Evolutionary conservation across 1,140 invertebrate species (phyloP).

Genomic region (Trinorchestia longiramus): DNA sequence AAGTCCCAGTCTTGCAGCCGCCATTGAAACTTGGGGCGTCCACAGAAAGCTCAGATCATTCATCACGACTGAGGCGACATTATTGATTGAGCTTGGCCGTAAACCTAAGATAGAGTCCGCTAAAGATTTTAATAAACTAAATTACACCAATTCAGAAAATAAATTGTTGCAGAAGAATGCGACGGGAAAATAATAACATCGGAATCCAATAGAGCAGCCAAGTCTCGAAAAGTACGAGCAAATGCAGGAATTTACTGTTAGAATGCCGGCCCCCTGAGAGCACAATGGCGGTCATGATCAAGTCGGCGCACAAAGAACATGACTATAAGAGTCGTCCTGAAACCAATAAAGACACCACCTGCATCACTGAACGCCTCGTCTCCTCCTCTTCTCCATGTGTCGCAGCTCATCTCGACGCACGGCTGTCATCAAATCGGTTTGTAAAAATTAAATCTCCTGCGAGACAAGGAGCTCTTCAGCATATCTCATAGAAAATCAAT

Average conservation of each 20-base stretch:
- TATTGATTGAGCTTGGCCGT: neutral
- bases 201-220: neutral
- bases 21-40: neutral
- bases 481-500: neutral
- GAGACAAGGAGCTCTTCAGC: neutral
- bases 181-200: neutral
- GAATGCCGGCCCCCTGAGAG: neutral
- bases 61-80: neutral
- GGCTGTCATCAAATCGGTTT: neutral
- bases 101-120: neutral
- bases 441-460: neutral
- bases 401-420: neutral
- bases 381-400: neutral
- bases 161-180: conserved; percentile 16
- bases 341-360: neutral
- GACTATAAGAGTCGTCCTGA: neutral
- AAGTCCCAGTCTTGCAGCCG: neutral
- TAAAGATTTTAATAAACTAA: neutral
- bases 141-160: neutral
- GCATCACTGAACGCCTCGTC: neutral
- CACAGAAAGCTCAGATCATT: neutral
- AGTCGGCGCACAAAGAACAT: conserved; percentile 6
- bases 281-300: neutral
- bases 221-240: neutral
- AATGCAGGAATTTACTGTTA: neutral